Evolutionary conservation across 2,113 vertebrate species (phyloP).

Genomic region (Leptosomus discolor): DNA sequence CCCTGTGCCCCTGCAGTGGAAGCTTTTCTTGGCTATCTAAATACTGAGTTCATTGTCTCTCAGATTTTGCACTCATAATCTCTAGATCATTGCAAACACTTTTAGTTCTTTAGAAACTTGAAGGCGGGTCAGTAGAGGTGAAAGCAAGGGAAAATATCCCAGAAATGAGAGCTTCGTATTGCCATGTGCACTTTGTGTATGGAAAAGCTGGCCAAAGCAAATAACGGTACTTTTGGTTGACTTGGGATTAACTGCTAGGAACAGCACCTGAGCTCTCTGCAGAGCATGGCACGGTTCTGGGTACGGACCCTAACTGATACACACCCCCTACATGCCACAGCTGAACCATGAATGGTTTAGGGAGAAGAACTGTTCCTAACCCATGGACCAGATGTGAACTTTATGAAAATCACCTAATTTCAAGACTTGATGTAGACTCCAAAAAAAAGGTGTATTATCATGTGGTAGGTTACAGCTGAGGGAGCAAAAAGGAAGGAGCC

Average conservation of each 20-base stretch:
- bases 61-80: background rate
- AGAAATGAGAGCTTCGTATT: background rate
- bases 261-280: background rate
- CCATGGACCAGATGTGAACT: background rate
- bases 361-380: background rate
- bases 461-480: background rate
- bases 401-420: background rate
- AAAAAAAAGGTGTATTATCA: background rate
- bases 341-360: background rate
- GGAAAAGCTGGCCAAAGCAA: background rate
- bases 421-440: background rate
- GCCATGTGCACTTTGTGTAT: rapidly evolving
- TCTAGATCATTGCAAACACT: background rate
- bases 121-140: background rate
- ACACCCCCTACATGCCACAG: rapidly evolving
- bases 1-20: background rate
- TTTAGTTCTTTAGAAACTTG: background rate
- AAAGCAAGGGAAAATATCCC: background rate
- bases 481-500: background rate
- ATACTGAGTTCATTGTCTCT: background rate
- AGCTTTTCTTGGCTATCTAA: background rate
- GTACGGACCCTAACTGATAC: background rate
- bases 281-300: background rate
- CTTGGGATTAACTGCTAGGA: background rate
- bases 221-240: background rate